Conservation (phyloP, 2,113 vertebrate species). For the Boulengeromyrus knoepffleri region DNA sequence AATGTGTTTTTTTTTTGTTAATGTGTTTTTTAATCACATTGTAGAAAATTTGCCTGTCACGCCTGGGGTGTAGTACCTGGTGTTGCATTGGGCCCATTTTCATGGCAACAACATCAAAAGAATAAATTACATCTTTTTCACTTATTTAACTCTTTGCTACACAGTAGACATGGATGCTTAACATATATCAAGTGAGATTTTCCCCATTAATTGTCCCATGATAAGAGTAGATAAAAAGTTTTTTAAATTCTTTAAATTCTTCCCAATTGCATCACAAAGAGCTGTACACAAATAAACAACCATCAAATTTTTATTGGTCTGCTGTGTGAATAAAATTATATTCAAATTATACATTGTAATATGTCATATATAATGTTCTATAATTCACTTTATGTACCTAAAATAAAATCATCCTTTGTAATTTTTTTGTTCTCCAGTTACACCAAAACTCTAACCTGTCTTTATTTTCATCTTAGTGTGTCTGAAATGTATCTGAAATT, state of each 20-base stretch:
- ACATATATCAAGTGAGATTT: not conserved
- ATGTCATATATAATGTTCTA: not conserved
- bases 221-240: not conserved
- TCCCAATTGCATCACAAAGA: not conserved
- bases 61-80: not conserved
- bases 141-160: not conserved
- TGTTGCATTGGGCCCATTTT: not conserved
- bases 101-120: not conserved
- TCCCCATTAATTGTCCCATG: not conserved
- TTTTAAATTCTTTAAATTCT: not conserved
- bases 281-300: not conserved
- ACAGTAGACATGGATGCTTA: not conserved
- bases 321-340: not conserved
- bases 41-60: not conserved
- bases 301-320: not conserved
- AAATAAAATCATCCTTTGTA: not conserved
- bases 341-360: not conserved
- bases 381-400: not conserved
- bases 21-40: not conserved
- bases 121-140: not conserved
- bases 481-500: not conserved
- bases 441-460: not conserved
- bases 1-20: not conserved
- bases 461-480: not conserved
- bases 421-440: not conserved